These are phyloP conservation scores for Calephelis virginiensis DNA, from an alignment of 1,140 invertebrate species.

Conservation along the genomic window DNA sequence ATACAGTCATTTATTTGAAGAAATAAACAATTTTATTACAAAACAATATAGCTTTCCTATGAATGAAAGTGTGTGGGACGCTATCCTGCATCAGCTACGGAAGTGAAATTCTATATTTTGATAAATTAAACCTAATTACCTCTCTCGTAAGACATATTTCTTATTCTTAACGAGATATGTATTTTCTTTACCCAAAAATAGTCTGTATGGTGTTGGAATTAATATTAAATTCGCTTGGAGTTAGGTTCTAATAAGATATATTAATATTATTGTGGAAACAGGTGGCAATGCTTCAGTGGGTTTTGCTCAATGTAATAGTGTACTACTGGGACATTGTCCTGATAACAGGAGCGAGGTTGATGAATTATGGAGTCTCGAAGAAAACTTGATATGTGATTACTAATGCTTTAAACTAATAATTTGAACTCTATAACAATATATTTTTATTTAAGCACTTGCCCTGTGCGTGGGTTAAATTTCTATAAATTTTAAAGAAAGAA, in stretches of 20 bases:
- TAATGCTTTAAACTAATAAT: background rate
- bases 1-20: conserved; percentile 64
- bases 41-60: conserved; percentile 73
- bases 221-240: conserved; percentile 30
- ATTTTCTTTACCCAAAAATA: conserved; percentile 28
- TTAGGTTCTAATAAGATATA: conserved; percentile 53
- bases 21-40: conserved; percentile 74
- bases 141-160: conserved; percentile 39
- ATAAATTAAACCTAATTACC: conserved; percentile 36
- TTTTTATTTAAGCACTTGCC: no score
- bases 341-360: conserved; percentile 47
- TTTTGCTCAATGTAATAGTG: conserved; percentile 65
- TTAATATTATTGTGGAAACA: conserved; percentile 61
- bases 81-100: conserved; percentile 56
- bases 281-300: conserved; percentile 63
- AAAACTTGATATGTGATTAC: conserved; percentile 22
- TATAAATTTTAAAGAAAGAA: no score
- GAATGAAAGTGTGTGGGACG: conserved; percentile 69
- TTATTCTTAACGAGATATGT: conserved; percentile 19
- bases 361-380: conserved; percentile 36
- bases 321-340: conserved; percentile 51
- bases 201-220: conserved; percentile 33
- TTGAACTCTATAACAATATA: background rate
- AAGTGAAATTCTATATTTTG: conserved; percentile 24
- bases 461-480: no score